Evolutionary conservation across 2,888 invertebrate genomes (phyloP).

Genomic region (Diarsia dahlii): DNA sequence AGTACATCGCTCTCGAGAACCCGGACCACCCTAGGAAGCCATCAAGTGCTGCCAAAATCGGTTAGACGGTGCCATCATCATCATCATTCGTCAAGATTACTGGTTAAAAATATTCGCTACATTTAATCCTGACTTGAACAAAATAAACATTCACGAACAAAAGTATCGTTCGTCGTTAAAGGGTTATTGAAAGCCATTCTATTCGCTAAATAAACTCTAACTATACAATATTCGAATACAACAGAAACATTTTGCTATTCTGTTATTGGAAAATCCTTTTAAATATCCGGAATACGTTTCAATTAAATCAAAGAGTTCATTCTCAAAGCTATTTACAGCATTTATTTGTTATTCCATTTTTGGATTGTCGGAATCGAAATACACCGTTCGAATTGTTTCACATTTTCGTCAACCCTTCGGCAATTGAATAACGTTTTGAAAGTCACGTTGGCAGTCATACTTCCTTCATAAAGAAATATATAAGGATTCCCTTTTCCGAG

Average conservation of each 20-base stretch:
- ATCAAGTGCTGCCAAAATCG: too few relatives aligned
- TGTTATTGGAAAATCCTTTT: constrained; percentile 39
- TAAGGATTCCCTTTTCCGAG: background rate
- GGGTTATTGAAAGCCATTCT: constrained; percentile 9
- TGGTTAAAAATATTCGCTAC: background rate
- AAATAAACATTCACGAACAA: background rate
- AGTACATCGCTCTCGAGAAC: too few relatives aligned
- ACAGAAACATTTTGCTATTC: constrained; percentile 19
- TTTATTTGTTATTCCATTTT: constrained; percentile 47
- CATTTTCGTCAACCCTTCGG: constrained; percentile 31
- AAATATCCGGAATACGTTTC: constrained; percentile 34
- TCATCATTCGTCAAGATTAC: background rate
- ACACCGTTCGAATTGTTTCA: constrained; percentile 35
- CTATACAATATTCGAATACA: constrained; percentile 12
- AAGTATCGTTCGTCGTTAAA: background rate
- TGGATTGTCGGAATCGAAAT: constrained; percentile 23
- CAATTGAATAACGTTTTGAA: constrained; percentile 29
- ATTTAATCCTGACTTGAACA: background rate
- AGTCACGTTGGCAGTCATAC: constrained; percentile 15
- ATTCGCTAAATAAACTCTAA: constrained; percentile 4
- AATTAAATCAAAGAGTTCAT: constrained; percentile 47
- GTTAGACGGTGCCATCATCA: too few relatives aligned
- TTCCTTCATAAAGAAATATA: constrained; percentile 18
- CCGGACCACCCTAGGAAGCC: too few relatives aligned
- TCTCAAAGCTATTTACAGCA: constrained; percentile 23